These are phyloP conservation scores for Dissostichus mawsoni DNA, from an alignment of 2,113 vertebrate genomes.

Conservation along the genomic window DNA sequence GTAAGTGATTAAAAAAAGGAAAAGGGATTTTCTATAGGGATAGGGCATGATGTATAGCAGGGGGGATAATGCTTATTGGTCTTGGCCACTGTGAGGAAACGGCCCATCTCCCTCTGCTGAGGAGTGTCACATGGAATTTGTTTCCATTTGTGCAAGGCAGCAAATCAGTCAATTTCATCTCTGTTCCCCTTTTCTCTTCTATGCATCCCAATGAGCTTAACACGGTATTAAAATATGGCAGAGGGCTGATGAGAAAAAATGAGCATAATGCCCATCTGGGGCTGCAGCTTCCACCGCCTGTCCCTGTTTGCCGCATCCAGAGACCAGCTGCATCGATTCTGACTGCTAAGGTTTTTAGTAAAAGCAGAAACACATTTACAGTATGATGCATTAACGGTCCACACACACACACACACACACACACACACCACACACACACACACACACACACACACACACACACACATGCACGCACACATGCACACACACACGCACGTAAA, in stretches of 20 bases:
- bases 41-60: constrained; percentile 27
- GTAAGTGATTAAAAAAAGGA: constrained; percentile 29
- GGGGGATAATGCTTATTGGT: constrained; percentile 42
- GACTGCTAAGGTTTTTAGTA: constrained; percentile 24
- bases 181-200: constrained; percentile 55
- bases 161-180: constrained; percentile 78
- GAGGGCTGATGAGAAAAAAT: constrained; percentile 67
- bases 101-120: constrained; percentile 46
- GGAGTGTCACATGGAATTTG: constrained; percentile 73
- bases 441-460: neutral
- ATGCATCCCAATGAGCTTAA: constrained; percentile 79
- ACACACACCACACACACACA: constrained; percentile 5
- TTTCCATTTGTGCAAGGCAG: constrained; percentile 75
- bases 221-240: constrained; percentile 66
- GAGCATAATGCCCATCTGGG: constrained; percentile 47
- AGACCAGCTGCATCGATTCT: constrained; percentile 1
- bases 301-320: neutral
- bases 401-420: neutral
- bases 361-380: constrained; percentile 5
- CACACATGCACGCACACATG: neutral
- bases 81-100: constrained; percentile 35
- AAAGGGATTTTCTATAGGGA: constrained; percentile 8
- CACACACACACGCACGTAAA: constrained; percentile 16
- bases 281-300: constrained; percentile 21
- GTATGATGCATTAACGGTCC: constrained; percentile 4